A percentile compares a stretch with the other conserved stretches of the same genome.
Conservation (phyloP, 2,888 invertebrate species). For the Cyaniris semiargus region DNA sequence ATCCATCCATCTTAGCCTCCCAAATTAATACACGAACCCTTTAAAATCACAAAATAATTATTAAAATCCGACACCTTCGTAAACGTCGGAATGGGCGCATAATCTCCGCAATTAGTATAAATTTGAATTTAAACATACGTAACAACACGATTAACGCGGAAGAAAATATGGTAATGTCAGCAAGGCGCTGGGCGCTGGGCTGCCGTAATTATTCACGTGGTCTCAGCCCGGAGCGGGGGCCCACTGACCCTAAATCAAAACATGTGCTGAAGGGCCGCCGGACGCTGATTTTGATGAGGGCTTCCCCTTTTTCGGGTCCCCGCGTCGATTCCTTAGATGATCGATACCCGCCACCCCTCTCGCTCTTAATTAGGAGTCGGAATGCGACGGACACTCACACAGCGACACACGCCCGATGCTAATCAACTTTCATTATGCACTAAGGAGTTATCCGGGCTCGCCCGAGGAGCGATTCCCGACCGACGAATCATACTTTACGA, state of each 20-base stretch:
- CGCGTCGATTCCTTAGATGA: conserved; percentile 80
- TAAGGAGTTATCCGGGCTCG: conserved; percentile 80
- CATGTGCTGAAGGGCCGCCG: conserved; percentile 77
- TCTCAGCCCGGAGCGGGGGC: conserved; percentile 74
- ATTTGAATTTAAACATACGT: conserved; percentile 34
- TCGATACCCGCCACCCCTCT: conserved; percentile 76
- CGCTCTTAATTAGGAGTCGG: conserved; percentile 92
- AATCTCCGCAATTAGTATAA: conserved; percentile 15
- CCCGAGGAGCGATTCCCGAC: conserved; percentile 79
- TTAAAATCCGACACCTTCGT: conserved; percentile 10
- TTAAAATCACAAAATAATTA: conserved; percentile 11
- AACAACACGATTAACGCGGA: conserved; percentile 60
- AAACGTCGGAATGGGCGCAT: conserved; percentile 9
- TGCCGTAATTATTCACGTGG: conserved; percentile 81
- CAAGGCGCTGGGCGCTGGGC: conserved; percentile 80
- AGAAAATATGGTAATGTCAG: conserved; percentile 79
- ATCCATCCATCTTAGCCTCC: not conserved
- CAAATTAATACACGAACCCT: not conserved
- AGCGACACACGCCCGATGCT: conserved; percentile 73
- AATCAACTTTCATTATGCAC: conserved; percentile 82
- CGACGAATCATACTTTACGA: conserved; percentile 80
- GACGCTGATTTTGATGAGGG: conserved; percentile 77
- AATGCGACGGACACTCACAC: conserved; percentile 91
- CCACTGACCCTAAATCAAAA: conserved; percentile 80
- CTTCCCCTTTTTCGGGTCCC: conserved; percentile 78